phyloP scores from a whole-genome alignment of 1,140 invertebrate genomes.

The Apis cerana region DNA sequence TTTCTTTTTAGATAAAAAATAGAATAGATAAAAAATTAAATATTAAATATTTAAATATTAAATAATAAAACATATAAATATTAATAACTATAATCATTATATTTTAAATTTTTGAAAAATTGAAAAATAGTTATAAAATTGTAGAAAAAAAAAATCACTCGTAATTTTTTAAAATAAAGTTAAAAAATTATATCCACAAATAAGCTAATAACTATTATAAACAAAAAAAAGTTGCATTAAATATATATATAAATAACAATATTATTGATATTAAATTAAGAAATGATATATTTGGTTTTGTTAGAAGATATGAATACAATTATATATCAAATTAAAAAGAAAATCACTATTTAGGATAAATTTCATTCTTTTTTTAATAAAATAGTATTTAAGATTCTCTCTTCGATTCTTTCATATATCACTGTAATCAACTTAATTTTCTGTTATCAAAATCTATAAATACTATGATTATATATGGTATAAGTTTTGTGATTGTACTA shows the following conservation, averaged over 20 bases:
- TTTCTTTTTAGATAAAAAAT: background rate
- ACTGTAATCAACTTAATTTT: background rate
- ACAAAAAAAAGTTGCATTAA: background rate
- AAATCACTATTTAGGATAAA: background rate
- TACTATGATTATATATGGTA: background rate
- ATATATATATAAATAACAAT: background rate
- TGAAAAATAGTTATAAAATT: background rate
- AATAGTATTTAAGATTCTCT: background rate
- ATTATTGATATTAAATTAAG: background rate
- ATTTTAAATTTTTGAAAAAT: no score
- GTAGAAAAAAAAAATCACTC: background rate
- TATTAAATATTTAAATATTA: rapidly evolving
- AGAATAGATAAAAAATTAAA: background rate
- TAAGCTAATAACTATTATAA: background rate
- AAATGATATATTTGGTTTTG: background rate
- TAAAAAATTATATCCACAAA: background rate
- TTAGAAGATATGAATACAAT: background rate
- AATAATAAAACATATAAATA: no score
- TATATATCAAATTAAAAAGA: background rate
- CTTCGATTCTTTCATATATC: background rate
- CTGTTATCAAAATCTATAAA: background rate
- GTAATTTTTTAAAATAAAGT: background rate
- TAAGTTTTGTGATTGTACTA: background rate
- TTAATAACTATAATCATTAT: no score
- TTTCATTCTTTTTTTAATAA: background rate